Base-by-base conservation (phyloP, 2,888 invertebrate species). In the Iphiclides podalirius region DNA sequence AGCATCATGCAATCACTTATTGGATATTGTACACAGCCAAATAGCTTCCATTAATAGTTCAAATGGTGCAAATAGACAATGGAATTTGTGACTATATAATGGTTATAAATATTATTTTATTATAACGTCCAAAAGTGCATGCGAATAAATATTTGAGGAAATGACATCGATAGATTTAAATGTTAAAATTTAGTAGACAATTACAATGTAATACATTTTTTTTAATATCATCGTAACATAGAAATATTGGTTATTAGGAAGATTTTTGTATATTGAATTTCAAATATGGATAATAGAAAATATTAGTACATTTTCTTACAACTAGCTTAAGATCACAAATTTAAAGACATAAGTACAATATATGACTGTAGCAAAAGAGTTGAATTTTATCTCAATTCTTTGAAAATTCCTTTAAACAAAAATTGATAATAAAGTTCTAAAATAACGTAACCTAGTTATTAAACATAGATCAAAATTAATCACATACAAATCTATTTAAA, bases 291-390 rank as follows among this genome's bases (percentile, higher is more conserved):
- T 81, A 79, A 79, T 84, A 82, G 80, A 86, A 87, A 87, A 86
- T 86, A 85, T 84, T 72, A 79, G 79, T 87, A 82, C 71, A 79
- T 82, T 85, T 31, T 80, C 80, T 85, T 86, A 84, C 37, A 60
- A 67, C 70, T 84, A 84, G 58, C 72, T 70, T 75, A 70, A 75
- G 66, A 82, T 86, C 82, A 86, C 81, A 85, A 81, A 82, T 72
- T 75, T 60, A n/a, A 46, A 33, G 75, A 85, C 75, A n/a, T n/a
- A n/a, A n/a, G 77, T 70, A 72, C 79, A 80, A 72, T 67, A 39
- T 47, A 34, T 4, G 46, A 34, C 16, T 33, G 39, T 46, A 46
- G 45, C 38, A 38, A 33, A 46, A 46, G 14, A 46, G 23, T 28
- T 11, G 13, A 28, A 12, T 34, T 43, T 12, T 12, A 15, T 15